Base-by-base conservation (phyloP, 1,140 invertebrate species). In the Rhizoglyphus robini region DNA sequence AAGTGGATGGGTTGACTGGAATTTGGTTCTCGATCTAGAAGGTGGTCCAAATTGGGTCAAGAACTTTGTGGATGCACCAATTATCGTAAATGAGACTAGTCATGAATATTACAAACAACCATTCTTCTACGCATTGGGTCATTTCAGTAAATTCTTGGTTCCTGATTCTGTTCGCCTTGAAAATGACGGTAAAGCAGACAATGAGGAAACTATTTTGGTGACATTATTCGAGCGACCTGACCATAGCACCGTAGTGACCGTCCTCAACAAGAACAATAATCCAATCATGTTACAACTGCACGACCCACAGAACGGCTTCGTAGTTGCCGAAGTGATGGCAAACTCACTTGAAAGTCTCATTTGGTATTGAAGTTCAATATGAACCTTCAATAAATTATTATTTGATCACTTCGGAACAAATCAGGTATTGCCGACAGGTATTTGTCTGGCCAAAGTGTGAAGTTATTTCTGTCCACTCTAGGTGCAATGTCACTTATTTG, bases 91-190 rank as follows among this genome's bases (percentile, higher is more conserved):
- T 67, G 68, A 68, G n/a, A 58, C 46, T 15, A 47, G 11, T 5
- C 15, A 66, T n/a, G 76, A 77, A 68, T 80, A 80, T 67, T 81
- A 79, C 71, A 80, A 80, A 68, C 77, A 81, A 64, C 80, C 80
- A 11, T 81, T 80, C 77, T 81, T 75, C 70, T 81, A 81, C 72
- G 75, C 74, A 8, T 65, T 81, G 65, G 80, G 75, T 1, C 80
- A 81, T 73, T 80, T 79, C 67, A 76, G 73, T 31, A 63, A 68
- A 48, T 69, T 64, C 38, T 41, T 69, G 30, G 5, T 8, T 29
- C 62, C 62, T 15, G 23, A 36, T 41, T 61, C 61, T 4, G 18
- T 29, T 29, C 15, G 54, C n/a, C 15, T 67, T 20, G 2, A 36
- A 5, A 5, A 1, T 1, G 23, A 38, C 27, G 20, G 5, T 4